Conservation (phyloP, 2,113 vertebrate genomes). For the Hemiprocne comata region DNA sequence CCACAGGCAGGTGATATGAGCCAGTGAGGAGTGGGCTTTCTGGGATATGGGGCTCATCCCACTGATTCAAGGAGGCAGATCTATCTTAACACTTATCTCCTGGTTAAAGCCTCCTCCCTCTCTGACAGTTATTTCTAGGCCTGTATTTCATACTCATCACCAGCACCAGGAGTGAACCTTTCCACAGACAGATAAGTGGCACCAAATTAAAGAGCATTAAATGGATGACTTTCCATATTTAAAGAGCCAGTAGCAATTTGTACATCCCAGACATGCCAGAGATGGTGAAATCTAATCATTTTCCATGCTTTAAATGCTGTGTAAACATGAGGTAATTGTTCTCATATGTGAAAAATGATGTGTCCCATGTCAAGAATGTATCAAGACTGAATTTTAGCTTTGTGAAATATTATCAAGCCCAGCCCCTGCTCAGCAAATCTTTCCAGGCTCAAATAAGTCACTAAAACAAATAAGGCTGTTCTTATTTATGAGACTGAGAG, state of each 20-base stretch:
- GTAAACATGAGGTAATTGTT: slow-evolving; percentile 74
- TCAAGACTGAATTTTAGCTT: slow-evolving; percentile 66
- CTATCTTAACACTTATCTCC: slow-evolving; percentile 67
- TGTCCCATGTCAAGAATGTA: slow-evolving; percentile 73
- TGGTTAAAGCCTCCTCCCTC: slow-evolving; percentile 46
- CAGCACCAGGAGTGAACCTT: slow-evolving; percentile 55
- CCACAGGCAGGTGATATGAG: slow-evolving; percentile 2
- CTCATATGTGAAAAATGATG: slow-evolving; percentile 70
- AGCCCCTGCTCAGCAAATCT: slow-evolving; percentile 60
- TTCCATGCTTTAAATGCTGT: slow-evolving; percentile 62
- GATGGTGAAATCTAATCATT: slow-evolving; percentile 71
- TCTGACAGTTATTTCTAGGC: slow-evolving; percentile 61
- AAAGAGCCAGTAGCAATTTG: slow-evolving; percentile 67
- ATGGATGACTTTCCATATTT: slow-evolving; percentile 54
- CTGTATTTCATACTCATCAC: slow-evolving; percentile 74
- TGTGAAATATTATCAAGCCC: slow-evolving; percentile 61
- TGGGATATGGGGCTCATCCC: slow-evolving; percentile 55
- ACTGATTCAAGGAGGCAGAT: slow-evolving; percentile 38
- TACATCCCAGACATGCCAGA: slow-evolving; percentile 24
- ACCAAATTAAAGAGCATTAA: slow-evolving; percentile 71
- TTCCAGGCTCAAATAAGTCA: slow-evolving; percentile 65
- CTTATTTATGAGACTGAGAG: slow-evolving; percentile 71
- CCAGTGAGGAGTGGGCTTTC: background rate
- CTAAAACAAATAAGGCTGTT: slow-evolving; percentile 59
- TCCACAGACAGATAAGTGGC: slow-evolving; percentile 72